phyloP scores from a whole-genome alignment of 1,140 invertebrate species.

The Ptiloglossa arizonensis region DNA sequence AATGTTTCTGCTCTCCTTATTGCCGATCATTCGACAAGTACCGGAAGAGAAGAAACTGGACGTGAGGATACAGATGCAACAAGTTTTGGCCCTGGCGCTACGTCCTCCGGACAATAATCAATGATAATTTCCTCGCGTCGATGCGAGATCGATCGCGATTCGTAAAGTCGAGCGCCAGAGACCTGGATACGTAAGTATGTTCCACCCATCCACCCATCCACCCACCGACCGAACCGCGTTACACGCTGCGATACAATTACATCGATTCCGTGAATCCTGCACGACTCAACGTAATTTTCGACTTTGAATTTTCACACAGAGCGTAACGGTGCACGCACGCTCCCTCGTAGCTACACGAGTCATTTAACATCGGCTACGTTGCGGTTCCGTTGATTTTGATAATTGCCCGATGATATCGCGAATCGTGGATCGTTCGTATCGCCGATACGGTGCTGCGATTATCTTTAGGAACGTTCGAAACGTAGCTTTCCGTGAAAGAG shows the following conservation, averaged over 20 bases:
- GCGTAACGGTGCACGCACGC: neutral
- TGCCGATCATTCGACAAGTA: constrained; percentile 75
- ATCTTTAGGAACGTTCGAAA: neutral
- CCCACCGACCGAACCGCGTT: too few relatives aligned
- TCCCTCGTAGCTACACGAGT: neutral
- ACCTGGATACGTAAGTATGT: neutral
- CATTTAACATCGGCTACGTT: neutral
- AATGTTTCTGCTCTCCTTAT: constrained; percentile 77
- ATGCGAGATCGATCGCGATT: neutral
- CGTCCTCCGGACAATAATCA: constrained; percentile 67
- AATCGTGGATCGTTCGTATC: neutral
- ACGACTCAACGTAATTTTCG: neutral
- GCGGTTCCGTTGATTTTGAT: constrained; percentile 2
- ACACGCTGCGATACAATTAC: too few relatives aligned
- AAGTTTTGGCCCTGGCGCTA: constrained; percentile 72
- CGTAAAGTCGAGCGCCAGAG: too few relatives aligned
- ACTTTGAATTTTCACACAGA: neutral
- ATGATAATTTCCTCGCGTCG: constrained; percentile 15
- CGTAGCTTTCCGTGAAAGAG: neutral
- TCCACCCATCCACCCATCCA: too few relatives aligned
- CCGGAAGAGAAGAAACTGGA: constrained; percentile 77
- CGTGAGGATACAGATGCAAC: constrained; percentile 79
- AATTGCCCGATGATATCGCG: neutral
- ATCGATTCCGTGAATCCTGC: neutral
- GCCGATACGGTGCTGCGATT: neutral